Percentiles rank a stretch among this genome's conserved stretches.
Conservation (phyloP, 1,140 invertebrate species). For the Lasioglossum albipes region DNA sequence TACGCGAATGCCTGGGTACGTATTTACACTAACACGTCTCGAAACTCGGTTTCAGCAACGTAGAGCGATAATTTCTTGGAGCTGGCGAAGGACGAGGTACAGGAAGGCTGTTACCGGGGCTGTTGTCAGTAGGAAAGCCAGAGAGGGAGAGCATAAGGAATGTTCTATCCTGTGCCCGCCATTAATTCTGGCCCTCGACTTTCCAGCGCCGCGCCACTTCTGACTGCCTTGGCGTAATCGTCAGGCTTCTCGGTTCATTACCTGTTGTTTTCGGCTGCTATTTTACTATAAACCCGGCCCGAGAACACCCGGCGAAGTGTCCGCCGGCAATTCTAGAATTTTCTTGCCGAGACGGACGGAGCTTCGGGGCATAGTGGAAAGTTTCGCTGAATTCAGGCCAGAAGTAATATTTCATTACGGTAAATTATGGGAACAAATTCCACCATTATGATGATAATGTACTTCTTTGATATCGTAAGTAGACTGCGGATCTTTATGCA, state of each 20-base stretch:
- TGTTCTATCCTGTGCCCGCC: constrained; percentile 46
- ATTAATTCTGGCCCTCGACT: constrained; percentile 59
- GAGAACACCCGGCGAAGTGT: too few species aligned
- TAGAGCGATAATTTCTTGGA: constrained; percentile 60
- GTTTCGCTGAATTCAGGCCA: too few species aligned
- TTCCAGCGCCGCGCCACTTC: constrained; percentile 42
- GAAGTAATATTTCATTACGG: too few species aligned
- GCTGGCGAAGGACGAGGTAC: constrained; percentile 52
- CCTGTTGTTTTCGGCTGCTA: constrained; percentile 29
- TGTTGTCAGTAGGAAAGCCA: constrained; percentile 54
- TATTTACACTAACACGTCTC: too few species aligned
- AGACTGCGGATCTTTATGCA: too few species aligned
- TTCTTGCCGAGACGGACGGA: too few species aligned
- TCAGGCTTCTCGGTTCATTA: constrained; percentile 60
- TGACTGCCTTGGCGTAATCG: constrained; percentile 56
- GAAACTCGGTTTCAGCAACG: constrained; percentile 17
- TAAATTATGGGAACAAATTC: too few species aligned
- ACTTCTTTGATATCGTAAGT: too few species aligned
- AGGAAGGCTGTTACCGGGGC: constrained; percentile 61
- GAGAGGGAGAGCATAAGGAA: constrained; percentile 54
- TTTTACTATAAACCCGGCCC: neutral
- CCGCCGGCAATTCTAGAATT: too few species aligned
- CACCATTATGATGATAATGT: too few species aligned
- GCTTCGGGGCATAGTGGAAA: too few species aligned
- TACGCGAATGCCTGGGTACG: too few species aligned